Evolutionary conservation across 2,797 vertebrate species (phyloP).

Genomic region (Gouania willdenowi): DNA sequence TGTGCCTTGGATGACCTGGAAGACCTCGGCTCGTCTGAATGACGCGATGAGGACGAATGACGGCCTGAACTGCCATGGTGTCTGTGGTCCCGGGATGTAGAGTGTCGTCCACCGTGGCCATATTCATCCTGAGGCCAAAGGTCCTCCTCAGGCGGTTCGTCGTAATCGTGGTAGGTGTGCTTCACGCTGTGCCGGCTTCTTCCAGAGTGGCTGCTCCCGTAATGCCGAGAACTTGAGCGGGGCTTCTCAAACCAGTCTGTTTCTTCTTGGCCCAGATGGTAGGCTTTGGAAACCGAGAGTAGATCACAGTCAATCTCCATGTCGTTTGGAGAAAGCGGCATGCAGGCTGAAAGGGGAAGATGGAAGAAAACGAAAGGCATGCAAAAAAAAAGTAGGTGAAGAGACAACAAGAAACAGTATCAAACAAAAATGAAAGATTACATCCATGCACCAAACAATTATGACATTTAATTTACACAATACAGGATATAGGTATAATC

Average conservation of each 20-base stretch:
- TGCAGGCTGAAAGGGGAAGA: conserved; percentile 79
- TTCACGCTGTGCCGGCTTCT: conserved; percentile 86
- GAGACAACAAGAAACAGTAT: conserved; percentile 65
- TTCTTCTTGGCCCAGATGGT: conserved; percentile 99
- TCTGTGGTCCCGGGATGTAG: conserved; percentile 85
- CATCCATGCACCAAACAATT: conserved; percentile 64
- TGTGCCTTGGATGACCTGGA: conserved; percentile 85
- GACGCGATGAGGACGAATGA: conserved; percentile 83
- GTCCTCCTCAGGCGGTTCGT: conserved; percentile 92
- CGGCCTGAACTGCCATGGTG: conserved; percentile 86
- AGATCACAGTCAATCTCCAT: conserved; percentile 89
- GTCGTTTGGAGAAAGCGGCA: conserved; percentile 69
- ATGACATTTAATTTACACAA: conserved; percentile 29
- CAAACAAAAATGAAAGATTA: conserved; percentile 61
- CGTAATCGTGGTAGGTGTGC: conserved; percentile 95
- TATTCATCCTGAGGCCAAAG: conserved; percentile 91
- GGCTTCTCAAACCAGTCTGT: conserved; percentile 99
- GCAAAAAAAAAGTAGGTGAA: conserved; percentile 56
- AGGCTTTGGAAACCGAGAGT: conserved; percentile 99
- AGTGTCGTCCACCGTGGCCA: conserved; percentile 68
- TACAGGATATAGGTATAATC: conserved; percentile 44
- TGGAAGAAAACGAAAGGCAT: conserved; percentile 60
- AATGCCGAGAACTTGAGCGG: conserved; percentile 90
- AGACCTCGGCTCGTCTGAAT: conserved; percentile 82
- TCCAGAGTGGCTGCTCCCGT: conserved; percentile 84